Evolutionary conservation across 2,888 invertebrate species (phyloP), one percentile per base, ranked within the genome.

Genomic region (Elegia similella): DNA sequence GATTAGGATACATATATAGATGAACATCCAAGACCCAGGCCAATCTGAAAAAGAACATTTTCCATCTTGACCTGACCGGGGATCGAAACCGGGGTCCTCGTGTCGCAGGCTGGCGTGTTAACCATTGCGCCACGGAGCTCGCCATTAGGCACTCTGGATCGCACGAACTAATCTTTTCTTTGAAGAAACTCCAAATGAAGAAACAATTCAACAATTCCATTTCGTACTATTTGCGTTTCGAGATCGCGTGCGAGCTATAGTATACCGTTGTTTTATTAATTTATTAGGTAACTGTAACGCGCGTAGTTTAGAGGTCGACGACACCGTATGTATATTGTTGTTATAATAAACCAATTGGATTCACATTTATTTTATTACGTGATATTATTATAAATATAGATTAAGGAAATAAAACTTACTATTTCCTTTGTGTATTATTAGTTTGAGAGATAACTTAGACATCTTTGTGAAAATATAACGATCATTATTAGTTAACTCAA

Each of bases 251-350:
- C 66, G 64, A 59, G 46, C 62, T 66, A 66, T 69, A 70, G 64
- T 68, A 70, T 81, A 84, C 85, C 85, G 85, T 84, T 86, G 84
- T 84, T 79, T 83, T 75, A 75, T 80, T 84, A 85, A 85, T 86
- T 84, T 56, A 80, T 79, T 79, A 50, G 50, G 38, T 50, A 84
- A 78, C 84, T 78, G 83, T 84, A 79, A 77, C 75, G 74, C 69
- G 76, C 73, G 80, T 82, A 81, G 82, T 78, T 75, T 66, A 71
- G 73, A 73, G 86, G 82, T 86, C 82, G 76, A 47, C 70, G 81
- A 77, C 84, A 62, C 70, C 67, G 67, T 69, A 70, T 74, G 75
- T 73, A 75, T 75, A 78, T 78, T 76, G 73, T 78, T 76, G 73
- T 78, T 73, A 73, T 72, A 78, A 75, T 76, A 72, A 72, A 69